These are phyloP conservation scores for Drosophila parthenogenetica DNA, from an alignment of 2,888 invertebrate species.

Conservation along the genomic window DNA sequence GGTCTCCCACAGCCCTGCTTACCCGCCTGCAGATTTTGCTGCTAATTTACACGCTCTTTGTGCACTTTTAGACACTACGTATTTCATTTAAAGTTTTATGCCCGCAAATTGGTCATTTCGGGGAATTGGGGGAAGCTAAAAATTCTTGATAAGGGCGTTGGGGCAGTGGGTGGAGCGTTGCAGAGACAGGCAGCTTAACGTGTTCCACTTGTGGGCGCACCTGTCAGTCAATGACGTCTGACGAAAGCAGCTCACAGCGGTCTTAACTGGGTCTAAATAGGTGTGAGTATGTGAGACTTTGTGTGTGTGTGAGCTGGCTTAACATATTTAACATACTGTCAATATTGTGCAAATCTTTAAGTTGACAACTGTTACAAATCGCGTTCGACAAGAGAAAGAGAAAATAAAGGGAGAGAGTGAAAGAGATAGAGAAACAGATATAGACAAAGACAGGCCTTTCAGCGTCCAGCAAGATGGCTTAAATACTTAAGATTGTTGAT, in stretches of 20 bases:
- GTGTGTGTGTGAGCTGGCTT: slow-evolving; percentile 46
- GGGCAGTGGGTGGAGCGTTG: background rate
- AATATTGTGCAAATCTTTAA: slow-evolving; percentile 69
- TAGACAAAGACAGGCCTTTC: slow-evolving; percentile 16
- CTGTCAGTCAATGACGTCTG: slow-evolving; percentile 15
- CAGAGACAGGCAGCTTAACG: background rate
- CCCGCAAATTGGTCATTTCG: slow-evolving; percentile 61
- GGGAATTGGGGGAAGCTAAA: slow-evolving; percentile 23
- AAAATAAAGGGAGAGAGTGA: too few relatives aligned
- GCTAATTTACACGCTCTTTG: slow-evolving; percentile 33
- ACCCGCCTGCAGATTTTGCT: background rate
- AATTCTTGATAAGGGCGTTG: background rate
- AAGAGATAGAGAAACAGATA: too few relatives aligned
- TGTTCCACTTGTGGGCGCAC: slow-evolving; percentile 30
- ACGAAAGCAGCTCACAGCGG: slow-evolving; percentile 13
- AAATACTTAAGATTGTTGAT: slow-evolving; percentile 28
- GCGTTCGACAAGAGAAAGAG: slow-evolving; percentile 30
- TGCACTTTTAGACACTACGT: slow-evolving; percentile 48
- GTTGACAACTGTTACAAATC: slow-evolving; percentile 80
- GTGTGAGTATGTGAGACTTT: slow-evolving; percentile 14
- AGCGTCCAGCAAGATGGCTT: slow-evolving; percentile 48
- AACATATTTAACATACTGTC: slow-evolving; percentile 64
- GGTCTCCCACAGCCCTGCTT: background rate
- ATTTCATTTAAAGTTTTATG: slow-evolving; percentile 79
- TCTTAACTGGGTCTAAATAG: slow-evolving; percentile 3